Evolutionary conservation across 2,888 invertebrate species (phyloP).

Genomic region (Cataglyphis cursor): DNA sequence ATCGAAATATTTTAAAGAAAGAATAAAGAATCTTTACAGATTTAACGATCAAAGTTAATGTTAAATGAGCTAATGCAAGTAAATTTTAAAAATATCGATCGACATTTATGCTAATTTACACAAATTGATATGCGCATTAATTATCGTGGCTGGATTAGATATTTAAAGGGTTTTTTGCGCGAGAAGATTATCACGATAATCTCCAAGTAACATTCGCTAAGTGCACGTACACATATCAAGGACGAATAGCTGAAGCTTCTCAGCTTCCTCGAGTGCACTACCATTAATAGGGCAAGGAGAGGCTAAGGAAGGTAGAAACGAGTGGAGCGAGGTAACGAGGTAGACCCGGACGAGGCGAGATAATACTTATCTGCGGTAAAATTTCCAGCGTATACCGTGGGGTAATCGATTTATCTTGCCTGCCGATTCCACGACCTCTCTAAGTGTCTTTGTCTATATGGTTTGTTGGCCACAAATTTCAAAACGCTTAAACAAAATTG

Average conservation of each 20-base stretch:
- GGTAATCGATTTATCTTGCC: conserved; percentile 47
- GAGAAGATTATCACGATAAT: conserved; percentile 22
- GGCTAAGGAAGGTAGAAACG: conserved; percentile 2
- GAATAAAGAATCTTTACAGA: neutral
- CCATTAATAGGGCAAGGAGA: conserved; percentile 6
- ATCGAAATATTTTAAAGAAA: neutral
- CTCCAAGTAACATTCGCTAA: neutral
- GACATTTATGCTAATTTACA: neutral
- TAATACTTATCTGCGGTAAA: conserved; percentile 29
- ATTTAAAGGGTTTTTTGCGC: conserved; percentile 17
- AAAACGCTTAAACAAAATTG: neutral
- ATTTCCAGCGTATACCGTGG: conserved; percentile 19
- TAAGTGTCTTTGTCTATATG: conserved; percentile 16
- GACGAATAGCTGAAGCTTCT: neutral
- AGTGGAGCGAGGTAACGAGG: neutral
- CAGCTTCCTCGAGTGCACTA: neutral
- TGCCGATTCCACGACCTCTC: neutral
- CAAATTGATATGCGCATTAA: conserved; percentile 5
- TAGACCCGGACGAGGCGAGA: neutral
- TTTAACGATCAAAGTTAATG: neutral
- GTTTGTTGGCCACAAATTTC: neutral
- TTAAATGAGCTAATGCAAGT: neutral
- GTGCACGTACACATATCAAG: neutral
- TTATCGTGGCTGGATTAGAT: neutral
- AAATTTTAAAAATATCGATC: neutral